Evolutionary conservation across 1,140 invertebrate species (phyloP), one percentile per base, ranked within the genome.

Genomic region (Bombyx mandarina): DNA sequence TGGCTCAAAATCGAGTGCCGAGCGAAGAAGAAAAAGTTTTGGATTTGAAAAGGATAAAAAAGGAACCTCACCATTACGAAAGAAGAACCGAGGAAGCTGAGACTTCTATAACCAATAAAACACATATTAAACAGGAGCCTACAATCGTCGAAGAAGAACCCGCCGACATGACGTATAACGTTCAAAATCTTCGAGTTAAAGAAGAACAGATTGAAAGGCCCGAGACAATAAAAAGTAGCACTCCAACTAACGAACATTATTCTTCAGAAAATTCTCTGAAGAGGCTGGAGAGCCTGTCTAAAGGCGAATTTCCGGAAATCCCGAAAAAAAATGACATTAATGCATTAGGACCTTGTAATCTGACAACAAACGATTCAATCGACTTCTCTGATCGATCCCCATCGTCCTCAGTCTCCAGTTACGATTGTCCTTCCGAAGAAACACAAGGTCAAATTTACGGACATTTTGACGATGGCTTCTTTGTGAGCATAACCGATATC

Each of bases 281-380:
- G 74, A 91, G 94, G 78, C 86, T 96, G 69, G 94, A 95, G 88
- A 93, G 91, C 81, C 89, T 96, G 73, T 95, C 94, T 49, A 93
- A 94, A 81, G 94, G 93, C 61, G 91, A 92, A 65, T 93, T 93
- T 79, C 91, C 91, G 62, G 90, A 90, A 59, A 74, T 90, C 56
- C 50, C 71, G 42, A 83, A 76, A 60, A 83, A 83, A 66, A 65
- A 55, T 43, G 78, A 88, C 35, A 47, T 62, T 2, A 69, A 71
- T 55, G 18, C 67, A n/a, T 54, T 73, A 22, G 75, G 70, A 2
- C 75, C 82, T 6, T 88, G 72, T 50, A 85, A 80, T 66, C 63
- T 80, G n/a, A 76, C 74, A 45, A 65, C 79, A 59, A 79, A 77
- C 52, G 85, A 87, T 42, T 58, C 88, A 71, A 62, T 89, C 67